These are phyloP conservation scores for Ferdinandea cuprea DNA, from an alignment of 2,888 invertebrate genomes.

Conservation along the genomic window DNA sequence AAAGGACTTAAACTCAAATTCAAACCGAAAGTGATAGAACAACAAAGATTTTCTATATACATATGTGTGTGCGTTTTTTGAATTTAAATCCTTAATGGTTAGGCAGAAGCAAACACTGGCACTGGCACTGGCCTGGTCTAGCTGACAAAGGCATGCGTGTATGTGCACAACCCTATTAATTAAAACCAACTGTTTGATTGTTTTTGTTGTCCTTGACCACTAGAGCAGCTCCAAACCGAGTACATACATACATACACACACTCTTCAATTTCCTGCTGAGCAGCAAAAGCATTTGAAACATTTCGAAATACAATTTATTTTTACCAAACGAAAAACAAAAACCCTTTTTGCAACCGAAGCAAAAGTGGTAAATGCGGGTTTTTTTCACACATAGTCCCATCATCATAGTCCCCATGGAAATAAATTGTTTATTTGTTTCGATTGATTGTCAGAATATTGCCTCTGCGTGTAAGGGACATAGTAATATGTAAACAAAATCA, in stretches of 20 bases:
- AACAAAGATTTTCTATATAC: constrained; percentile 22
- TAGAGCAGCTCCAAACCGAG: background rate
- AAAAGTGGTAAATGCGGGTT: constrained; percentile 5
- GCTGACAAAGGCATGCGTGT: background rate
- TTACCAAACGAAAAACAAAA: background rate
- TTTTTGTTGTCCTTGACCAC: constrained; percentile 52
- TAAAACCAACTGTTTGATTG: constrained; percentile 63
- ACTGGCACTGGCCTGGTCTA: no score
- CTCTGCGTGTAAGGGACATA: constrained; percentile 9
- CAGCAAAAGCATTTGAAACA: constrained; percentile 50
- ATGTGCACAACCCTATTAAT: constrained; percentile 48
- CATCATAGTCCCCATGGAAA: constrained; percentile 27
- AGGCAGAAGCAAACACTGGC: constrained; percentile 6
- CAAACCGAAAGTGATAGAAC: constrained; percentile 36
- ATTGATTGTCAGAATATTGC: constrained; percentile 67
- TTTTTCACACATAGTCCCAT: background rate
- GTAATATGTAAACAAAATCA: constrained; percentile 52
- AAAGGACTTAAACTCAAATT: constrained; percentile 45
- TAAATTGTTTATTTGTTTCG: constrained; percentile 65
- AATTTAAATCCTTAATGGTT: constrained; percentile 39
- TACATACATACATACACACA: constrained; percentile 6
- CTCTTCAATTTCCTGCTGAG: constrained; percentile 35
- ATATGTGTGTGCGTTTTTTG: no score
- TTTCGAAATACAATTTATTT: constrained; percentile 66
- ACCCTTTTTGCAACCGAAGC: constrained; percentile 3